A percentile compares a stretch with the other conserved stretches of the same genome.
Conservation (phyloP, 2,797 vertebrate genomes). For the Labeo calbasu region DNA sequence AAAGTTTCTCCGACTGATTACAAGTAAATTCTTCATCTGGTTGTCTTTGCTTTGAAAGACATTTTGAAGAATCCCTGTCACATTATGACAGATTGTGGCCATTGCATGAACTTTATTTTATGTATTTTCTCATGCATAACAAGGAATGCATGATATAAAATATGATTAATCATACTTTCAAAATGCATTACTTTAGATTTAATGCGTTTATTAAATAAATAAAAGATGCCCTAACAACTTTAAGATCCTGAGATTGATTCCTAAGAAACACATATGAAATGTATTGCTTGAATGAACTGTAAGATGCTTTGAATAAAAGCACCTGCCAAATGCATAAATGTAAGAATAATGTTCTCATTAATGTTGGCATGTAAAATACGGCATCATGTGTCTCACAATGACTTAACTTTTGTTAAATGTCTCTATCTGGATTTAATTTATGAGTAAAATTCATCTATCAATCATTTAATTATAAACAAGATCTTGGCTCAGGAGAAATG, state of each 20-base stretch:
- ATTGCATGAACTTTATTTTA: background rate
- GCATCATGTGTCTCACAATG: background rate
- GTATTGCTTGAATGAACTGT: background rate
- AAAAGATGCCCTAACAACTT: background rate
- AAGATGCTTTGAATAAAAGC: conserved; percentile 5
- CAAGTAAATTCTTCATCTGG: background rate
- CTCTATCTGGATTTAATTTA: conserved; percentile 9
- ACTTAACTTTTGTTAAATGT: background rate
- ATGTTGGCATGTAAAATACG: background rate
- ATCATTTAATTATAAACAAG: background rate
- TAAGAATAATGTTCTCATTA: background rate
- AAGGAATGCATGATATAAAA: background rate
- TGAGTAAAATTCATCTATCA: background rate
- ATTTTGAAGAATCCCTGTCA: background rate
- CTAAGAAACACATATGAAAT: background rate
- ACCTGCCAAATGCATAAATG: background rate
- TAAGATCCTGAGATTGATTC: background rate
- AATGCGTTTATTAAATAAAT: background rate
- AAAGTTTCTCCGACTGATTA: background rate
- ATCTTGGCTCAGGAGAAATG: background rate
- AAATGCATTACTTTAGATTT: conserved; percentile 8
- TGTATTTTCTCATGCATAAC: conserved; percentile 12
- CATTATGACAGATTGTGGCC: conserved; percentile 10
- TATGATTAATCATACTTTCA: background rate
- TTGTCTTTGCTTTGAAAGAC: background rate